phyloP scores from a whole-genome alignment of 2,888 invertebrate genomes.

The Eupelmus urozonus region DNA sequence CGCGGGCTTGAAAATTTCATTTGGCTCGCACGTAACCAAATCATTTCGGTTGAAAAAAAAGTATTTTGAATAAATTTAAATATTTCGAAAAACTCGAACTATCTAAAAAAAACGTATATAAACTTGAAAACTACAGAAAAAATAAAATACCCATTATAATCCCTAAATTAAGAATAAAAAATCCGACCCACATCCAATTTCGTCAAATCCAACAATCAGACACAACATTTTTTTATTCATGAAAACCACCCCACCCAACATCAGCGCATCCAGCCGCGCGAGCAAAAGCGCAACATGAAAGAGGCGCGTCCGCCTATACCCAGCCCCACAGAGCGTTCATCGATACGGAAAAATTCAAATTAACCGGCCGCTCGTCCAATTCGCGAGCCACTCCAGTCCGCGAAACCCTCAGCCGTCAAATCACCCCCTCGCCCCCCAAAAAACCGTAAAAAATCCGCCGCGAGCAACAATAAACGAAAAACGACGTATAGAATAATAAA shows the following conservation, averaged over 20 bases:
- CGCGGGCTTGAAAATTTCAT: no score
- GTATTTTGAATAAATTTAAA: background rate
- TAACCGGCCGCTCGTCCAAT: conserved; percentile 23
- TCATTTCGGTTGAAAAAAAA: background rate
- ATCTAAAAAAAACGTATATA: no score
- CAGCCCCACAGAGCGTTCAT: conserved; percentile 8
- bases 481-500: background rate
- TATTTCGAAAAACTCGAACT: no score
- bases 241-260: background rate
- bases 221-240: background rate
- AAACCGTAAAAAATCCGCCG: background rate
- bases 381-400: background rate
- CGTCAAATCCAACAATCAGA: background rate
- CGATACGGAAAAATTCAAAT: conserved; percentile 57
- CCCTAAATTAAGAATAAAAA: background rate
- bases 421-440: background rate
- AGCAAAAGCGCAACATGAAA: conserved; percentile 32
- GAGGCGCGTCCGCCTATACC: background rate
- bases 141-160: no score
- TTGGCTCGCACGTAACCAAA: background rate
- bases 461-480: background rate
- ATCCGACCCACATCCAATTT: background rate
- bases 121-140: no score
- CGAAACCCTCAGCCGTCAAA: background rate
- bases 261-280: background rate